A percentile compares a stretch with the other conserved stretches of the same genome.
phyloP scores from a whole-genome alignment of 1,140 invertebrate genomes.

The Antheraea mylitta region DNA sequence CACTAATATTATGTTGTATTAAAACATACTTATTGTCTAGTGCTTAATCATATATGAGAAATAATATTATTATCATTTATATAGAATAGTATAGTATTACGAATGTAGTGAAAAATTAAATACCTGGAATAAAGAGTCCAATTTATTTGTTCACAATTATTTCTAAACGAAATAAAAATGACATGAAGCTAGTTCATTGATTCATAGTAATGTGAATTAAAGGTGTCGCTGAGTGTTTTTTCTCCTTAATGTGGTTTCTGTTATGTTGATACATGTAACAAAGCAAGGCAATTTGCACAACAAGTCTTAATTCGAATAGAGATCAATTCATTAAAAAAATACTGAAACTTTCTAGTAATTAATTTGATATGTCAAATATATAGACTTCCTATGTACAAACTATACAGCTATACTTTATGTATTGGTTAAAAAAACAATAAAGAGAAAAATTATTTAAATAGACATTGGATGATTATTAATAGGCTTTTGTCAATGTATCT shows the following conservation, averaged over 20 bases:
- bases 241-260: neutral
- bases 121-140: neutral
- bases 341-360: too few relatives aligned
- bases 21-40: neutral
- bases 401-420: too few relatives aligned
- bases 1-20: neutral
- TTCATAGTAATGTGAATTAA: too few relatives aligned
- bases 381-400: too few relatives aligned
- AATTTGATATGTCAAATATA: too few relatives aligned
- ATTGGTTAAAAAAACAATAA: too few relatives aligned
- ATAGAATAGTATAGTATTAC: neutral
- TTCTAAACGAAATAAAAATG: too few relatives aligned
- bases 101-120: neutral
- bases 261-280: constrained; percentile 1
- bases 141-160: neutral
- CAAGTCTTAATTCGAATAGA: neutral
- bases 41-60: neutral
- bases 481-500: too few relatives aligned
- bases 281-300: neutral
- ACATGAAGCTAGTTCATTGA: too few relatives aligned
- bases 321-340: too few relatives aligned
- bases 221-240: neutral
- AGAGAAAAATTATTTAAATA: too few relatives aligned
- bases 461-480: too few relatives aligned
- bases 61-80: neutral